A percentile compares a stretch with the other conserved stretches of the same genome.
These are phyloP conservation scores for Labroides dimidiatus DNA, from an alignment of 2,797 vertebrate genomes.

Conservation along the genomic window DNA sequence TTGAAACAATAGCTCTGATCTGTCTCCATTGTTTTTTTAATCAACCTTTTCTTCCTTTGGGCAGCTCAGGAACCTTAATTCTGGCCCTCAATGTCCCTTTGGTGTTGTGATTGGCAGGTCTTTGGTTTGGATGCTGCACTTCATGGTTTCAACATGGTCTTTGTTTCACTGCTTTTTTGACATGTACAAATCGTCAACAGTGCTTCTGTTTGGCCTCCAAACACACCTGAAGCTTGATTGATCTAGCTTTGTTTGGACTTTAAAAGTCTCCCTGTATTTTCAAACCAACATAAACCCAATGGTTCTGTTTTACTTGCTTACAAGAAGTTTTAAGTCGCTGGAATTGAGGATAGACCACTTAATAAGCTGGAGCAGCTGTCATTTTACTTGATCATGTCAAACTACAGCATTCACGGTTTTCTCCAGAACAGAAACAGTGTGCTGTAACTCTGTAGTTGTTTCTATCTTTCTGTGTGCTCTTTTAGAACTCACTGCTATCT, in stretches of 20 bases:
- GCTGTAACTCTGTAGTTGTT: not conserved
- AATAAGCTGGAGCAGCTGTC: constrained; percentile 19
- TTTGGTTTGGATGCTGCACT: not conserved
- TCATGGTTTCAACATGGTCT: not conserved
- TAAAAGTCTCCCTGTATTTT: not conserved
- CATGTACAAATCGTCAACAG: not conserved
- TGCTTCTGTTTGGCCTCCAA: not conserved
- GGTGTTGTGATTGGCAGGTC: constrained; percentile 7
- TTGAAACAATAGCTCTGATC: no score
- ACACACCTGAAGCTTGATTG: not conserved
- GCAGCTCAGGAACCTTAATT: not conserved
- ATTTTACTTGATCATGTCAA: constrained; percentile 9
- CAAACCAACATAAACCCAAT: not conserved
- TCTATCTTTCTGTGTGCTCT: no score
- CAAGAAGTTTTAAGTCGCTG: not conserved
- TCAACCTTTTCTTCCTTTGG: no score
- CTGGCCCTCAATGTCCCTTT: not conserved
- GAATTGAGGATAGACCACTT: constrained; percentile 14
- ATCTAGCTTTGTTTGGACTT: not conserved
- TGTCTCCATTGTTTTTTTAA: no score
- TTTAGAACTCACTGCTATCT: no score
- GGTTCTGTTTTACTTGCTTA: not conserved
- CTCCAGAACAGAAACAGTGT: not conserved
- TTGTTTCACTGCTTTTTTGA: not conserved
- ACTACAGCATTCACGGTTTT: not conserved